Base-by-base conservation (phyloP, 1,140 invertebrate species). In the Calliopsis andreniformis region DNA sequence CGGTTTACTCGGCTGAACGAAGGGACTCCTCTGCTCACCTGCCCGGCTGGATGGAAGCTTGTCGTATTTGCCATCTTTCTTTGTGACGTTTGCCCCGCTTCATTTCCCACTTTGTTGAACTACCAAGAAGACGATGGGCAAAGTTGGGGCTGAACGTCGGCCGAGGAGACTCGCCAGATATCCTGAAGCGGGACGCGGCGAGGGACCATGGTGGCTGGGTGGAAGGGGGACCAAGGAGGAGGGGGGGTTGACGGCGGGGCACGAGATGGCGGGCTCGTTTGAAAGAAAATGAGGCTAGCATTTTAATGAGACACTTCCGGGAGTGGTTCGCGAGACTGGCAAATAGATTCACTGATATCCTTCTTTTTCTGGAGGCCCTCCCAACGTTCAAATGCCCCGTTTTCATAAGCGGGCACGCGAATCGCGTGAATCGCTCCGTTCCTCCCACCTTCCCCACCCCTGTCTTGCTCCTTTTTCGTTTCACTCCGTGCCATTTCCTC, bases 51-150 rank as follows among this genome's bases (percentile, higher is more conserved):
- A 68, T 45, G 47, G 59, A 62, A 66, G 32, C 87, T 88, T 87
- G 87, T 88, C 87, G 80, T 88, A 88, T 88, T 88, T 88, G 87
- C 86, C 81, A 88, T 88, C 87, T 87, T 83, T 80, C 76, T 88
- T 88, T 87, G 75, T 79, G 75, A 64, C 73, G 69, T 86, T 86
- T 85, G 80, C 59, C 64, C 69, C 45, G 78, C 72, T 79, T 79
- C 75, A 83, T 81, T 87, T 83, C 79, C 80, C 78, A 67, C 81
- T 83, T 76, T 71, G 73, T 76, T 86, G 76, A 79, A 83, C 72
- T 63, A 83, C 72, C 58, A 73, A 55, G 69, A 75, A 56, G 67
- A 69, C 32, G 76, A 72, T 28, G 67, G 43, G 49, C 47, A 64
- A 83, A 32, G 70, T 75, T 67, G 63, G 76, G 59, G 56, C 35